phyloP scores from a whole-genome alignment of 2,113 vertebrate species.

The Oreotragus oreotragus region DNA sequence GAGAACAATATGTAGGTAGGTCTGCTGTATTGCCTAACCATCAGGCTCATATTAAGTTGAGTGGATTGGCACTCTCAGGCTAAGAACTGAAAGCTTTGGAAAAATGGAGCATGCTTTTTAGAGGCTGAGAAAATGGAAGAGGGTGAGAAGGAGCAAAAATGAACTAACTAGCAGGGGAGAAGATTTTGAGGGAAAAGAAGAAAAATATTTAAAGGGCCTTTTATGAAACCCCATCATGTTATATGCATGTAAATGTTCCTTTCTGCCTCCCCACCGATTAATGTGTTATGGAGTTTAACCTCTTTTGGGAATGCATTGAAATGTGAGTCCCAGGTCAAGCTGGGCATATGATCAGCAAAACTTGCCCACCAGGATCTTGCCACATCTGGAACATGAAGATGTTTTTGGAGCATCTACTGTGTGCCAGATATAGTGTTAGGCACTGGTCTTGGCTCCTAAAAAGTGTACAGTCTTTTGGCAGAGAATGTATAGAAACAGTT shows the following conservation, averaged over 20 bases:
- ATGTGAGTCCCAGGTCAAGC: neutral
- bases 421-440: neutral
- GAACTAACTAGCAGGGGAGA: neutral
- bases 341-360: neutral
- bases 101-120: neutral
- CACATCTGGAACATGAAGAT: neutral
- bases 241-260: neutral
- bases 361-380: neutral
- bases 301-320: neutral
- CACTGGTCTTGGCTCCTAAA: neutral
- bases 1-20: neutral
- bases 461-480: neutral
- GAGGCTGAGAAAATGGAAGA: neutral
- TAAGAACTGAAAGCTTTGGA: neutral
- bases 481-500: neutral
- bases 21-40: neutral
- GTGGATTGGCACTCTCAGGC: neutral
- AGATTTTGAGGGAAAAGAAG: constrained; percentile 3
- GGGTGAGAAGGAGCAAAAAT: neutral
- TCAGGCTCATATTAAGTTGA: neutral
- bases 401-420: neutral
- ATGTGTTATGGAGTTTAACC: neutral
- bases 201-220: neutral
- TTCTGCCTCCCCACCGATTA: neutral
- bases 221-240: neutral